Conservation (phyloP, 2,113 vertebrate genomes). For the Gopherus flavomarginatus region DNA sequence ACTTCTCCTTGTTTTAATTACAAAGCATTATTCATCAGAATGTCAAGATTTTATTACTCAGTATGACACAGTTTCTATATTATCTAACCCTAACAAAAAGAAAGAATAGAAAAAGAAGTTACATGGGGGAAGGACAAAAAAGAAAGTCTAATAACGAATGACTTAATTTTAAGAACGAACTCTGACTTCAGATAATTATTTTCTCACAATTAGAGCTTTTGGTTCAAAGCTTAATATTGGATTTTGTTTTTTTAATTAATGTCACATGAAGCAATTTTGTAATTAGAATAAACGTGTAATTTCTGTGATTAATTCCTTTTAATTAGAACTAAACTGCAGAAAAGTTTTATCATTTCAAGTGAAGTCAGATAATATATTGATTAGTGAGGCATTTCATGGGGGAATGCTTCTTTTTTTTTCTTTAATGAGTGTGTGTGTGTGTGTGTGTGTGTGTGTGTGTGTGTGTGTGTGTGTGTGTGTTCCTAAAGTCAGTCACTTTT, state of each 20-base stretch:
- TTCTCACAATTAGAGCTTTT: slow-evolving; percentile 41
- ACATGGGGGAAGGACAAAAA: neutral
- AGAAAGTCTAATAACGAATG: slow-evolving; percentile 22
- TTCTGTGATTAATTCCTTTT: slow-evolving; percentile 56
- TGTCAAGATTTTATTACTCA: slow-evolving; percentile 70
- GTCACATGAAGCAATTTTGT: slow-evolving; percentile 22
- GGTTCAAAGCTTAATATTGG: slow-evolving; percentile 10
- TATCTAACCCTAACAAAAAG: slow-evolving; percentile 14
- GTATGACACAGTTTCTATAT: slow-evolving; percentile 56
- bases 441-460: neutral
- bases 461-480: neutral
- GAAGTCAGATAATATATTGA: slow-evolving; percentile 39
- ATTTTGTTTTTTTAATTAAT: slow-evolving; percentile 28
- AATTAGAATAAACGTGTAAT: slow-evolving; percentile 41
- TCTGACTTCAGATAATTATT: slow-evolving; percentile 40
- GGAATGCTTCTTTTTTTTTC: neutral
- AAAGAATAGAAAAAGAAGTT: slow-evolving; percentile 39
- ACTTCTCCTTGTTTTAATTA: slow-evolving; percentile 67
- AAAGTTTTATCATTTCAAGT: neutral
- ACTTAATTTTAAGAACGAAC: slow-evolving; percentile 49
- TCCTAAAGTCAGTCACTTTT: slow-evolving; percentile 24
- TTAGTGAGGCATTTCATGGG: slow-evolving; percentile 22
- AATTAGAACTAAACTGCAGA: slow-evolving; percentile 52
- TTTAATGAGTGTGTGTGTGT: neutral
- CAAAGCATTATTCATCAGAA: slow-evolving; percentile 65